Base-by-base conservation (phyloP, 2,888 invertebrate genomes). In the Thymelicus acteon region DNA sequence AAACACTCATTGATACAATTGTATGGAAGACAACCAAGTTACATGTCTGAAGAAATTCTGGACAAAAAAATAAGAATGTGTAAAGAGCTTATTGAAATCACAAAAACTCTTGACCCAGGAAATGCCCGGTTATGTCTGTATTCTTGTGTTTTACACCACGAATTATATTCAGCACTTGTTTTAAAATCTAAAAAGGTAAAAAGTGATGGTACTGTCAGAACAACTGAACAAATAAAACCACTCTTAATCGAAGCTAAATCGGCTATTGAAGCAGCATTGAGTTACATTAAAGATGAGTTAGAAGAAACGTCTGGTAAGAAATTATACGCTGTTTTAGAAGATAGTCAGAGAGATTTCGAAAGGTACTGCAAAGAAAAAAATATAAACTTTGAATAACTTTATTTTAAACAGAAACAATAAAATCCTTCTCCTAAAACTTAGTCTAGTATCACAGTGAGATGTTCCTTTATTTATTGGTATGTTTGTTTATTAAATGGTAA, bases 1-100 rank as follows among this genome's bases (percentile, higher is more conserved):
- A 97, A 97, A 78, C 98, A 98, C 87, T 96, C 97, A 0, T 88
- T 98, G 44, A 94, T 98, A 66, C 98, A 98, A 82, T 85, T 98
- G 64, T 97, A 96, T 82, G 97, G 97, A 7, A 95, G 96, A 75
- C 96, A 96, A 74, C 89, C 94, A 57, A 96, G 95, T 37, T 95
- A 95, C 75, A 90, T 95, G 52, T 94, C 95, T 3, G 94, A 95
- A 66, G 95, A 96, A 63, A 92, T 95, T 66, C 85, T 96, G 66
- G 93, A 94, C 10, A 95, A 94, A 75, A 97, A 98, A 86, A 89
- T 95, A 2, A 93, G 94, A 74, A 95, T 97, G 88, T 97, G 97
- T 75, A 92, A 94, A 70, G 95, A 96, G 71, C 88, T 97, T 7
- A 89, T 96, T 73, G 87, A 89, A 13, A 94, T 96, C 8, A 96